These are phyloP conservation scores for Torymus aiolomorphi DNA, from an alignment of 2,888 invertebrate genomes.

Conservation along the genomic window DNA sequence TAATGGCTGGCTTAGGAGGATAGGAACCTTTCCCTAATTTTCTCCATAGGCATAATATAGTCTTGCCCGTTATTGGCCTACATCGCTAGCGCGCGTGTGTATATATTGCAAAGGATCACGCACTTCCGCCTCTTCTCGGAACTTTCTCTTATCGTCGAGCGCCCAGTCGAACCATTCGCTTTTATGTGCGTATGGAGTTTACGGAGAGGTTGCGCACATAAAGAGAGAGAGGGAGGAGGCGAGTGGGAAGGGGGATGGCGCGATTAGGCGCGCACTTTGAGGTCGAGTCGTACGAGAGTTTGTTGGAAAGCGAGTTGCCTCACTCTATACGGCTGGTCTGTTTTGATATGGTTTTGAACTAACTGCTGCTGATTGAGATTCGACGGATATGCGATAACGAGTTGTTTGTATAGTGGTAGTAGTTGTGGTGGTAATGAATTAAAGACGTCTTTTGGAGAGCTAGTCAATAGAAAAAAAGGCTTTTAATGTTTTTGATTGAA, in stretches of 20 bases:
- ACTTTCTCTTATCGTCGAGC: constrained; percentile 3
- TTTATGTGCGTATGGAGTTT: constrained; percentile 11
- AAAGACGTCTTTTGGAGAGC: too few species aligned
- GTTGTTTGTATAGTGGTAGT: too few species aligned
- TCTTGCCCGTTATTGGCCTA: constrained; percentile 6
- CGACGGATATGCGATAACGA: too few species aligned
- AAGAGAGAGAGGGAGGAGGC: too few species aligned
- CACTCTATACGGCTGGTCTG: too few species aligned
- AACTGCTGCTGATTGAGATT: too few species aligned
- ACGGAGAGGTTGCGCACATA: not conserved
- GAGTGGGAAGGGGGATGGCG: not conserved
- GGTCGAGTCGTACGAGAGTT: too few species aligned
- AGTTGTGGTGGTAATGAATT: too few species aligned
- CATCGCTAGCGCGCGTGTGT: not conserved
- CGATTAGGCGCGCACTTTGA: not conserved
- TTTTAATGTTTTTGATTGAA: too few species aligned
- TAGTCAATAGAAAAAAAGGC: too few species aligned
- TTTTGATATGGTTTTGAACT: too few species aligned
- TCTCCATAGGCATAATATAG: not conserved
- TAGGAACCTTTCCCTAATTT: not conserved
- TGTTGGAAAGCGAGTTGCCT: too few species aligned
- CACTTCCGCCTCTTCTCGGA: constrained; percentile 35
- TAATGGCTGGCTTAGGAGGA: constrained; percentile 21
- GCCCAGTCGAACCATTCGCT: not conserved
- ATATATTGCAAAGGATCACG: not conserved